These are phyloP conservation scores for Sebastes miniatus DNA, from an alignment of 2,797 vertebrate genomes.

Conservation along the genomic window DNA sequence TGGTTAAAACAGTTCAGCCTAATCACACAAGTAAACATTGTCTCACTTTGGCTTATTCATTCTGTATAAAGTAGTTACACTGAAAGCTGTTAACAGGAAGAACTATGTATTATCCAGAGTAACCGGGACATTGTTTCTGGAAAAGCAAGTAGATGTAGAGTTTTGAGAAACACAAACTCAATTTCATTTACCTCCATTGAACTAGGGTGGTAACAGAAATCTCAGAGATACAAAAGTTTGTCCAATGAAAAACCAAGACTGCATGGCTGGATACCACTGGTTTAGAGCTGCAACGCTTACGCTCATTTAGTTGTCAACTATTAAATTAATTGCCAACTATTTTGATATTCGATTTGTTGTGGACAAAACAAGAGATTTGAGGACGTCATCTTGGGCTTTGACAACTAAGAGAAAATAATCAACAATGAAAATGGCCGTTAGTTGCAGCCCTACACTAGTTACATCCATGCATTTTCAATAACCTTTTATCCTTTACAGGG, in stretches of 20 bases:
- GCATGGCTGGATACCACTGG: not conserved
- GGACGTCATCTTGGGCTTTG: no score
- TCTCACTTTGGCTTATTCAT: not conserved
- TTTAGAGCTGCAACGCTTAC: no score
- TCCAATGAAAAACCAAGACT: not conserved
- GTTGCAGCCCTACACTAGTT: not conserved
- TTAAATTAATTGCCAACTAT: no score
- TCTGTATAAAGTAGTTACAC: not conserved
- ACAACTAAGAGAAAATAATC: no score
- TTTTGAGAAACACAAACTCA: not conserved
- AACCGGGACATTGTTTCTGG: not conserved
- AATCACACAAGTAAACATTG: slow-evolving; percentile 9
- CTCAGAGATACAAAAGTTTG: not conserved
- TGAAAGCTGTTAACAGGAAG: not conserved
- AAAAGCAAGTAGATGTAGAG: not conserved
- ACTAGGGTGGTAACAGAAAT: not conserved
- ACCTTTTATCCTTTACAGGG: not conserved
- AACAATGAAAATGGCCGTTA: no score
- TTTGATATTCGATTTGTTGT: no score
- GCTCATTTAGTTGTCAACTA: no score
- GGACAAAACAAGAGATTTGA: no score
- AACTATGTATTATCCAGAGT: not conserved
- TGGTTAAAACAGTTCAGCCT: not conserved
- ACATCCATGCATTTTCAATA: not conserved
- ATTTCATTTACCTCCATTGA: not conserved